Base-by-base conservation (phyloP, 92 coral and sea anemone genomes). In the Epizoanthus ramosus region DNA sequence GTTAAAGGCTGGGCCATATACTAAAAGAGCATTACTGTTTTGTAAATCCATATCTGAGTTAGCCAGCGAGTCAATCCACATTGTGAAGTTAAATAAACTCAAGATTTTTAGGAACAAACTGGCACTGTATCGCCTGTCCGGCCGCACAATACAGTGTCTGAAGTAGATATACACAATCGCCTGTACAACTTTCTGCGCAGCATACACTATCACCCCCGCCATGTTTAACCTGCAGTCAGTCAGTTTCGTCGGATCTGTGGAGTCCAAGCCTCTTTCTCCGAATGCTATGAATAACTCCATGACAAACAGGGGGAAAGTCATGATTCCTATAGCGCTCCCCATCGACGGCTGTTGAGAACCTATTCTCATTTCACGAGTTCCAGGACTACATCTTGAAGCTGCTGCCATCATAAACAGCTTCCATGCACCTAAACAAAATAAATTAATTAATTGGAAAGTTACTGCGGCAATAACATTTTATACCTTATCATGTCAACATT, bases 11-110 rank as follows among this genome's bases (percentile, higher is more conserved):
- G 68, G 68, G 19, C 68, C 68, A 4, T 63, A 63, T 12, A 63
- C 68, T 23, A 63, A 4, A 63, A 5, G 9, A 43, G 50, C 50
- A 43, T 43, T 23, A 31, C 68, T 63, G 35, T 24, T 21, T 63
- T 21, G 9, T 16, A 63, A 18, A 63, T 63, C 68, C 6, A 63
- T 22, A 63, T 63, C 68, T 0, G 68, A 63, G 17, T 63, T 63
- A 63, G 35, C 68, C 9, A 63, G 24, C 35, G 68, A 63, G 56
- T 75, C 70, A 23, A 84, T 68, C 87, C 87, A 84, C 72, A 84
- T 60, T 14, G 87, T 75, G 65, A 84, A 84, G 81, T 84, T 84
- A 24, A 84, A 23, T 33, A 63, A 59, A 16, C 83, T 63, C 25
- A 84, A 66, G 52, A 84, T 47, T 15, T 45, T 63, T 17, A 84